Evolutionary conservation across 2,113 vertebrate genomes (phyloP).

Genomic region (Brienomyrus longianalis): DNA sequence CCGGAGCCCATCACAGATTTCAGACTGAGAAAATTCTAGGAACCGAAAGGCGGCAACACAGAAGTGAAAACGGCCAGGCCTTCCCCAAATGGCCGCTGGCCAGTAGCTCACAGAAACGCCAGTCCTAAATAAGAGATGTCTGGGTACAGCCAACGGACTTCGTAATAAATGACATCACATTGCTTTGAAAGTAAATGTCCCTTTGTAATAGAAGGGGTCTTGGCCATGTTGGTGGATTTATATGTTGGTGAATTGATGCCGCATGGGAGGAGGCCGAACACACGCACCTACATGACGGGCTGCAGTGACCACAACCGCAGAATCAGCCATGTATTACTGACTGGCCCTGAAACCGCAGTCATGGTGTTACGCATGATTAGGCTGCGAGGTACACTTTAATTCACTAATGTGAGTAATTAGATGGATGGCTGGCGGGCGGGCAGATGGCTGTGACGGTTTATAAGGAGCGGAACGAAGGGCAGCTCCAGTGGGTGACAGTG

Average conservation of each 20-base stretch:
- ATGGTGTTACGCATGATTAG: constrained; percentile 23
- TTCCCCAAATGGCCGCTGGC: background rate
- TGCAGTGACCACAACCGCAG: background rate
- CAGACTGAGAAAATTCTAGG: constrained; percentile 22
- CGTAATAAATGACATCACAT: background rate
- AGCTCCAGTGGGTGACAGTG: background rate
- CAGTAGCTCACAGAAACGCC: background rate
- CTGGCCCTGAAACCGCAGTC: background rate
- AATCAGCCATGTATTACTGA: background rate
- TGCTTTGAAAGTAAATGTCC: background rate
- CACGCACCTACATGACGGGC: background rate
- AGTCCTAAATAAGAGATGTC: background rate
- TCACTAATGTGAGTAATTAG: constrained; percentile 27
- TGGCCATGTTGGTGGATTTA: background rate
- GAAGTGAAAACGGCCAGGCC: constrained; percentile 36
- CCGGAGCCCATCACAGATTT: constrained; percentile 6
- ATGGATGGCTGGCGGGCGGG: constrained; percentile 8
- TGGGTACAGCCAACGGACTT: background rate
- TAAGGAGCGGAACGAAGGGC: background rate
- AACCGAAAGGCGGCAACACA: constrained; percentile 26
- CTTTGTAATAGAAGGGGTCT: background rate
- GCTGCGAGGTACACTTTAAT: constrained; percentile 31
- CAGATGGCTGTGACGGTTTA: constrained; percentile 12
- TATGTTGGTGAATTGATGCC: background rate
- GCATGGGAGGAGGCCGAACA: background rate